Evolutionary conservation across 1,140 invertebrate genomes (phyloP).

Genomic region (Drosophila punjabiensis): DNA sequence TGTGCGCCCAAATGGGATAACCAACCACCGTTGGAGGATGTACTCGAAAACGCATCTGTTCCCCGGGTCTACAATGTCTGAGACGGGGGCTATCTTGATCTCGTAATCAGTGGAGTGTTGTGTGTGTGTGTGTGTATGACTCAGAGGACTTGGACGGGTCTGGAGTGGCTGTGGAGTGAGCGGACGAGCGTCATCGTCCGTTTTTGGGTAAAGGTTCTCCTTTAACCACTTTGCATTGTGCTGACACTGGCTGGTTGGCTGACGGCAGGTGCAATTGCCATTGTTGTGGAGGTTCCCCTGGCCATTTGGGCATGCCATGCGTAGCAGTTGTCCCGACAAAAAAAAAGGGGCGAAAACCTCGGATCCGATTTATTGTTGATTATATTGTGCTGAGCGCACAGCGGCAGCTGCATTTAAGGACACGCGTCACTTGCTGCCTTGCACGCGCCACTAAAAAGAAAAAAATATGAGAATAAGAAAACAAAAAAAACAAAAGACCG

Average conservation of each 20-base stretch:
- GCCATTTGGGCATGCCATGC: constrained; percentile 23
- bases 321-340: constrained; percentile 28
- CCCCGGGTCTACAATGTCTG: constrained; percentile 20
- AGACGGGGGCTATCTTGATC: constrained; percentile 65
- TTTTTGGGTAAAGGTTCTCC: constrained; percentile 27
- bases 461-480: not conserved
- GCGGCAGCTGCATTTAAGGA: constrained; percentile 50
- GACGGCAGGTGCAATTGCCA: constrained; percentile 43
- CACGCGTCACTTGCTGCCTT: constrained; percentile 64
- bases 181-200: constrained; percentile 38
- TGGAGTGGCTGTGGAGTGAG: not conserved
- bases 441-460: constrained; percentile 46
- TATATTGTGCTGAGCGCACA: constrained; percentile 4
- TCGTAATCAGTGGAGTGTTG: constrained; percentile 58
- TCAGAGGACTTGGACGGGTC: not conserved
- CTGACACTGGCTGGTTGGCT: not conserved
- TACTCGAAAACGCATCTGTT: constrained; percentile 67
- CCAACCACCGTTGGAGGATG: constrained; percentile 50
- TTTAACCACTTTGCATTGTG: constrained; percentile 38
- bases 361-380: constrained; percentile 61
- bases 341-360: constrained; percentile 38
- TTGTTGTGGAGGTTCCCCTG: constrained; percentile 26
- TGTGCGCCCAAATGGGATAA: constrained; percentile 42
- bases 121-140: constrained; percentile 4
- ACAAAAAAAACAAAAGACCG: not conserved